These are phyloP conservation scores for Arrhopalites spinosus DNA, from an alignment of 2,888 invertebrate genomes.

Conservation along the genomic window DNA sequence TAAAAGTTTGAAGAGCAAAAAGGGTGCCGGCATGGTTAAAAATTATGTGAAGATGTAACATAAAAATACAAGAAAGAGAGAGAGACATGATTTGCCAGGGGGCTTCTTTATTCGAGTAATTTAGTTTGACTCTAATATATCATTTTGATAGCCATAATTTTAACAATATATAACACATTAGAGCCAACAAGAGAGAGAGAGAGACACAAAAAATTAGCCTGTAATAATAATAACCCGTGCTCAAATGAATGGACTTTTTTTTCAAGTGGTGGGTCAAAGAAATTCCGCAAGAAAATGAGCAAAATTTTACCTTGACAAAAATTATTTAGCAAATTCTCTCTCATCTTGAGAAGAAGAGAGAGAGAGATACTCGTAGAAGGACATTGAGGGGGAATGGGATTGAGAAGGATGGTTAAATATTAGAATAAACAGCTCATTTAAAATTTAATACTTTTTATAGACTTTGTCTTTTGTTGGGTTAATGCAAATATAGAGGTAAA, in stretches of 20 bases:
- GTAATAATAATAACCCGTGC: not conserved
- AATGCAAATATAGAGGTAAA: too few relatives aligned
- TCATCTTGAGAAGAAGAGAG: too few relatives aligned
- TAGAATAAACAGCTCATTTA: not conserved
- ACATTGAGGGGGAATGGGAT: too few relatives aligned
- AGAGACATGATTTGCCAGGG: not conserved
- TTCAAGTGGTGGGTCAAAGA: not conserved
- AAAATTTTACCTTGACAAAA: not conserved
- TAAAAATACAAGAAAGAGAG: not conserved
- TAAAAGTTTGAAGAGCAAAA: too few relatives aligned
- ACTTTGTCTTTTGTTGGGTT: not conserved
- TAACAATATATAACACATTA: too few relatives aligned
- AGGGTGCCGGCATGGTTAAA: too few relatives aligned
- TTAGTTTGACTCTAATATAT: not conserved
- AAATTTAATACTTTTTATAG: conserved; percentile 10
- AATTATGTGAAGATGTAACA: not conserved
- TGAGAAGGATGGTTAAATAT: not conserved
- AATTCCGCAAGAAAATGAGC: conserved; percentile 4
- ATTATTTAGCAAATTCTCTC: too few relatives aligned
- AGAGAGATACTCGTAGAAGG: too few relatives aligned
- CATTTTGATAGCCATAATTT: conserved; percentile 1
- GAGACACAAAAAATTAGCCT: too few relatives aligned
- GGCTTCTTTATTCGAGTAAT: not conserved
- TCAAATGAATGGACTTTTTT: not conserved
- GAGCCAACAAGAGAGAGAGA: too few relatives aligned